Conservation (phyloP, 1,140 invertebrate species). For the Brachionus angularis region DNA sequence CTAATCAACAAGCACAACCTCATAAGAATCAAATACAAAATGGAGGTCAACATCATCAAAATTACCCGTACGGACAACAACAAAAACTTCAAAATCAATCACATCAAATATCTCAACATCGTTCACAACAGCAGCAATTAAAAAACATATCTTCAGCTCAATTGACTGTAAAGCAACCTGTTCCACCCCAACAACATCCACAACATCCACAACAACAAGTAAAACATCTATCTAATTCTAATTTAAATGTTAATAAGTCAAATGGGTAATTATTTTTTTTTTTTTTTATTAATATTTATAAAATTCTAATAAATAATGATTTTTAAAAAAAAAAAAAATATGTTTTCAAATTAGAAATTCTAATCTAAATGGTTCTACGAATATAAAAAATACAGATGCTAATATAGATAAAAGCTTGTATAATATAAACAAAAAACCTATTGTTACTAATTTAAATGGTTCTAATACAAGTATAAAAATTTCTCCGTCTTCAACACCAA, state of each 20-base stretch:
- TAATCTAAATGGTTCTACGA: not conserved
- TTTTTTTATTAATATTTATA: no score
- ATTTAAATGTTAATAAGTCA: constrained; percentile 1
- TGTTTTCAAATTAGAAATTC: not conserved
- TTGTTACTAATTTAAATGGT: no score
- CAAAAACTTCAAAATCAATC: not conserved
- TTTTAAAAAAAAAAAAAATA: not conserved
- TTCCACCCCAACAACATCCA: not conserved
- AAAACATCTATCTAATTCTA: constrained; percentile 21
- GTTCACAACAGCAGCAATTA: no score
- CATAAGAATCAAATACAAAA: not conserved
- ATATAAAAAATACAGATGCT: constrained; percentile 26
- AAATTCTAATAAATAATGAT: no score
- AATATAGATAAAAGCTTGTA: constrained; percentile 15
- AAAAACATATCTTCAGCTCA: not conserved
- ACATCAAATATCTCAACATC: no score
- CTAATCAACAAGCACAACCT: not conserved
- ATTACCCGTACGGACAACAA: not conserved
- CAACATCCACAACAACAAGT: not conserved
- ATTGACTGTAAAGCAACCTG: no score
- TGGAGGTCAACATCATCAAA: constrained; percentile 6
- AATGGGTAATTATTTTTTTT: not conserved
- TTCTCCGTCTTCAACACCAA: not conserved
- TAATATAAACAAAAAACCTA: constrained; percentile 22
- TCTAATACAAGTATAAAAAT: no score